Conservation (phyloP, 2,888 invertebrate species). For the Villa cingulata region DNA sequence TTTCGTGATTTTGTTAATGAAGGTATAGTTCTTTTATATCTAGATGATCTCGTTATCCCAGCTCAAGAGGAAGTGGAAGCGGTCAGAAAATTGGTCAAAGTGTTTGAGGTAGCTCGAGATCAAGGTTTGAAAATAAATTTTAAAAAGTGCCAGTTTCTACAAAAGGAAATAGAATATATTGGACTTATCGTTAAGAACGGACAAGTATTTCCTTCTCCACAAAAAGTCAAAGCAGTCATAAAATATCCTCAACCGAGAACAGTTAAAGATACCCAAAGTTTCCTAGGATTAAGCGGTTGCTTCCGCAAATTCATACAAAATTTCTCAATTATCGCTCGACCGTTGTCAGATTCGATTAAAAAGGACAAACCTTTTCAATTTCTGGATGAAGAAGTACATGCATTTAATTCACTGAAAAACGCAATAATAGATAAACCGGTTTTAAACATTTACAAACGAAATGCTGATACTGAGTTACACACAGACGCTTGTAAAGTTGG, state of each 20-base stretch:
- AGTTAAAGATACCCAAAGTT: slow-evolving; percentile 8
- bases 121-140: slow-evolving; percentile 12
- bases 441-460: slow-evolving; percentile 20
- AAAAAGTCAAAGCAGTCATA: slow-evolving; percentile 4
- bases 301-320: neutral
- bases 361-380: slow-evolving; percentile 4
- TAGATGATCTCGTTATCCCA: slow-evolving; percentile 18
- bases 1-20: slow-evolving; percentile 7
- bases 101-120: slow-evolving; percentile 4
- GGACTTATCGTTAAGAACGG: slow-evolving; percentile 5
- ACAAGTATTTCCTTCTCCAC: slow-evolving; percentile 1
- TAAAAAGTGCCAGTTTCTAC: slow-evolving; percentile 17
- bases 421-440: slow-evolving; percentile 13
- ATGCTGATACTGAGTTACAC: slow-evolving; percentile 19
- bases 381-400: slow-evolving; percentile 20
- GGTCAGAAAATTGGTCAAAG: slow-evolving; percentile 1
- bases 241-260: slow-evolving; percentile 3
- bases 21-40: slow-evolving; percentile 13
- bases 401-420: no score
- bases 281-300: slow-evolving; percentile 11
- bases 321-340: slow-evolving; percentile 4
- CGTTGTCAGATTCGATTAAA: neutral
- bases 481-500: slow-evolving; percentile 19
- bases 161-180: slow-evolving; percentile 6
- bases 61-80: slow-evolving; percentile 1